Evolutionary conservation across 2,888 invertebrate genomes (phyloP).

Genomic region (Cephus sareptanus): DNA sequence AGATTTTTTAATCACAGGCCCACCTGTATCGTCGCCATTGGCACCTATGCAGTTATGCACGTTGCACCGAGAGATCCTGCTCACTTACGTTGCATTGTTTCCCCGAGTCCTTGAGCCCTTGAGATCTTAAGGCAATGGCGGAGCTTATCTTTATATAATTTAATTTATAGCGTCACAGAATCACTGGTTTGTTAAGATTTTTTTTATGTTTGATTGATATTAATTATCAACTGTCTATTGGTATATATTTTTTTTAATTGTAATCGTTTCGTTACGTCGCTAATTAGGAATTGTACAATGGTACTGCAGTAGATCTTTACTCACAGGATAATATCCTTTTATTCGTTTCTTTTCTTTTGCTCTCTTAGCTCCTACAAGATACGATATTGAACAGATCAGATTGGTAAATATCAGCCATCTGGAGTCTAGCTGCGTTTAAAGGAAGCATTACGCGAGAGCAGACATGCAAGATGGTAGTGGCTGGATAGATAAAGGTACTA

Average conservation of each 20-base stretch:
- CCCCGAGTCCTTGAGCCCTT: slow-evolving; percentile 26
- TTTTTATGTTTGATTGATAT: background rate
- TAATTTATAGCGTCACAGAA: background rate
- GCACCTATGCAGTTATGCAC: slow-evolving; percentile 33
- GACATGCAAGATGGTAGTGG: slow-evolving; percentile 12
- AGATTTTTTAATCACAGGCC: background rate
- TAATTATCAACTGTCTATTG: background rate
- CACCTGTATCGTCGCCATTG: slow-evolving; percentile 41
- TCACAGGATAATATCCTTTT: background rate
- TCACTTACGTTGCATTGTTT: slow-evolving; percentile 31
- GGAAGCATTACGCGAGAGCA: slow-evolving; percentile 3
- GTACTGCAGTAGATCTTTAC: background rate
- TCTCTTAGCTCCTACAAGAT: background rate
- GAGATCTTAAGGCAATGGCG: slow-evolving; percentile 26
- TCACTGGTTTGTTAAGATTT: background rate
- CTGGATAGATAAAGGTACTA: slow-evolving; percentile 37
- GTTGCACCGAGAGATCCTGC: slow-evolving; percentile 27
- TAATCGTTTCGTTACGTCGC: background rate
- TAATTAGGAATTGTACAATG: background rate
- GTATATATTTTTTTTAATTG: background rate
- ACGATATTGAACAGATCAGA: background rate
- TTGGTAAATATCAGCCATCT: slow-evolving; percentile 17
- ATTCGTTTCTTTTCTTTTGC: background rate
- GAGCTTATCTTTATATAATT: slow-evolving; percentile 22
- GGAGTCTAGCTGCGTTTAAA: background rate